A percentile compares a stretch with the other conserved stretches of the same genome.
These are phyloP conservation scores for Clarias pachynema DNA, from an alignment of 2,797 vertebrate species.

Conservation along the genomic window DNA sequence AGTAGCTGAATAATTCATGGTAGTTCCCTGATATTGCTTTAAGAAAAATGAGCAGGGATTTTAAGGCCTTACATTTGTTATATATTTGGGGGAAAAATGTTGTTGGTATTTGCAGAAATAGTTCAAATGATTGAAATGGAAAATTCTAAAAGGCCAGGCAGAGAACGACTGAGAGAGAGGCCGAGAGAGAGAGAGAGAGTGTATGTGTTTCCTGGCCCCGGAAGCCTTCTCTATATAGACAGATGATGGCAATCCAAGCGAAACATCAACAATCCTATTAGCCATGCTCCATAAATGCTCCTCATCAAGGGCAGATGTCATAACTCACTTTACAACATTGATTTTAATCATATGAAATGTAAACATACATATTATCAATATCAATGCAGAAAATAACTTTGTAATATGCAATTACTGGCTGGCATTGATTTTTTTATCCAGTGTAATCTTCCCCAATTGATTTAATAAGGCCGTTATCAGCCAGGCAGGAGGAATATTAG, in stretches of 20 bases:
- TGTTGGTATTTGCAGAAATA: no score
- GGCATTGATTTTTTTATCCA: constrained; percentile 87
- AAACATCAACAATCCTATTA: constrained; percentile 81
- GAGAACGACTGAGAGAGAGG: not conserved
- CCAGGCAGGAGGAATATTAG: constrained; percentile 85
- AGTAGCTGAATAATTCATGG: not conserved
- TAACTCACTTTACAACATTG: constrained; percentile 84
- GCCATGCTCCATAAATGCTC: constrained; percentile 75
- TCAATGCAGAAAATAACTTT: constrained; percentile 88
- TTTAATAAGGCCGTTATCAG: constrained; percentile 90
- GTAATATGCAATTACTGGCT: constrained; percentile 94
- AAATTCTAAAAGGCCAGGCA: not conserved
- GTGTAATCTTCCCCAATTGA: constrained; percentile 88
- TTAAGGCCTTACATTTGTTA: not conserved
- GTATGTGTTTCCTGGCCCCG: constrained; percentile 39
- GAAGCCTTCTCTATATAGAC: constrained; percentile 71
- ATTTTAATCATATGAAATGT: constrained; percentile 90
- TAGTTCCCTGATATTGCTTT: not conserved
- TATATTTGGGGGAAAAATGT: not conserved
- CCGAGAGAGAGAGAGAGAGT: constrained; percentile 28
- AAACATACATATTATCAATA: constrained; percentile 96
- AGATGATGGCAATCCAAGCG: constrained; percentile 73
- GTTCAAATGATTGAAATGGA: not conserved
- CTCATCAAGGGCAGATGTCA: constrained; percentile 76
- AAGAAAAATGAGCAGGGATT: not conserved